Conservation (phyloP, 30 jellyfish, hydroid and myxozoan species). For the Cassiopea andromeda region DNA sequence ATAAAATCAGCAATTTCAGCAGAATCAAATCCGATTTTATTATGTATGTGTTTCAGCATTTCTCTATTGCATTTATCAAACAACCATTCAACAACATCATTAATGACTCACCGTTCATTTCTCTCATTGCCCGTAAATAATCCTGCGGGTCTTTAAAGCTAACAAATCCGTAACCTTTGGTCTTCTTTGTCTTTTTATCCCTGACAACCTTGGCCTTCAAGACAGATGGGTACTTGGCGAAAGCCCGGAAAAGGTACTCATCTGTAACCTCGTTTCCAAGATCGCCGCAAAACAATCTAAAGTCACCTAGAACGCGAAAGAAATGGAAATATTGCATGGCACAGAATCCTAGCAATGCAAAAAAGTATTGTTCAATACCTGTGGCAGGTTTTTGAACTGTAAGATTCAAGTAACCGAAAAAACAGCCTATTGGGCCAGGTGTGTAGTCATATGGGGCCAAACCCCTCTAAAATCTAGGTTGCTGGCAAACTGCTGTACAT, state of each 20-base stretch:
- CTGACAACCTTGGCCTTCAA: constrained; percentile 88
- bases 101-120: constrained; percentile 90
- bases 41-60: background rate
- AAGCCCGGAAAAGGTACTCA: constrained; percentile 90
- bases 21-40: no score
- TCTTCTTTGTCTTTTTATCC: constrained; percentile 84
- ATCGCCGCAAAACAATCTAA: constrained; percentile 96
- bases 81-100: background rate
- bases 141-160: constrained; percentile 99
- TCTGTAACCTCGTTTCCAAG: constrained; percentile 99
- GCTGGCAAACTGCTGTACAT: no score
- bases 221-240: constrained; percentile 90
- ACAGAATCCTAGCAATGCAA: no score
- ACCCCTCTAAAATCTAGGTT: no score
- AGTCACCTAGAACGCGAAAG: constrained; percentile 78
- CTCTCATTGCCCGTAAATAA: constrained; percentile 95
- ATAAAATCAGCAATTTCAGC: no score
- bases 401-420: no score
- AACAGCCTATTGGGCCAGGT: no score
- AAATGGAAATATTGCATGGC: no score
- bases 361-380: no score
- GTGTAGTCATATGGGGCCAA: no score
- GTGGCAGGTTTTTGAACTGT: no score
- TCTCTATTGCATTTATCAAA: background rate
- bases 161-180: constrained; percentile 97